These are phyloP conservation scores for Xylophagus ater DNA, from an alignment of 2,888 invertebrate genomes.

Conservation along the genomic window DNA sequence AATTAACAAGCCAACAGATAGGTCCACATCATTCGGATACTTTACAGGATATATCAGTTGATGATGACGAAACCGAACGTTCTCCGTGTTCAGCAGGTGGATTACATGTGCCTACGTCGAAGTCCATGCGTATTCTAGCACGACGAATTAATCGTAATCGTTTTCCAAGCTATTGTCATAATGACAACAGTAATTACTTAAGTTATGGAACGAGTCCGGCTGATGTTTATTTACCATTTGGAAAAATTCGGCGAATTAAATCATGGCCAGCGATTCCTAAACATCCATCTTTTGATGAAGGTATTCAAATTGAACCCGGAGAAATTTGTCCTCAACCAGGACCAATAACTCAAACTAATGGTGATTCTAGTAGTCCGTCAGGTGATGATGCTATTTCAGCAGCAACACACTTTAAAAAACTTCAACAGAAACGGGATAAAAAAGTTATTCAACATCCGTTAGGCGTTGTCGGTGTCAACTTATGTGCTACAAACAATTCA, in stretches of 20 bases:
- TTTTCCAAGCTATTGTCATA: conserved; percentile 52
- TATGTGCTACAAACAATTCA: too few relatives aligned
- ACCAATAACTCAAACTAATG: conserved; percentile 24
- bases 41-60: conserved; percentile 20
- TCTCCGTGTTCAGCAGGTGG: conserved; percentile 48
- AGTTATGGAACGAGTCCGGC: conserved; percentile 40
- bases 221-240: conserved; percentile 21
- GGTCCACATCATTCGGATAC: conserved; percentile 16
- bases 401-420: conserved; percentile 18
- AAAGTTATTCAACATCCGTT: not conserved
- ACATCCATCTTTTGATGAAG: conserved; percentile 11
- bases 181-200: conserved; percentile 35
- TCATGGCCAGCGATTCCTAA: conserved; percentile 55
- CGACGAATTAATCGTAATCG: conserved; percentile 47
- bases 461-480: too few relatives aligned
- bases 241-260: conserved; percentile 47
- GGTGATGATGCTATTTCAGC: conserved; percentile 20
- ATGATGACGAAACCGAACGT: conserved; percentile 41
- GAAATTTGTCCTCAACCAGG: conserved; percentile 16
- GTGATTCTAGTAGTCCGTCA: conserved; percentile 18
- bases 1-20: conserved; percentile 39
- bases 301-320: conserved; percentile 13
- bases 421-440: conserved; percentile 14
- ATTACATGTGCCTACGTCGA: conserved; percentile 48
- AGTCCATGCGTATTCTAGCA: conserved; percentile 45